A percentile compares a stretch with the other conserved stretches of the same genome.
phyloP scores from a whole-genome alignment of 2,888 invertebrate genomes.

The Brachyopa scutellaris region DNA sequence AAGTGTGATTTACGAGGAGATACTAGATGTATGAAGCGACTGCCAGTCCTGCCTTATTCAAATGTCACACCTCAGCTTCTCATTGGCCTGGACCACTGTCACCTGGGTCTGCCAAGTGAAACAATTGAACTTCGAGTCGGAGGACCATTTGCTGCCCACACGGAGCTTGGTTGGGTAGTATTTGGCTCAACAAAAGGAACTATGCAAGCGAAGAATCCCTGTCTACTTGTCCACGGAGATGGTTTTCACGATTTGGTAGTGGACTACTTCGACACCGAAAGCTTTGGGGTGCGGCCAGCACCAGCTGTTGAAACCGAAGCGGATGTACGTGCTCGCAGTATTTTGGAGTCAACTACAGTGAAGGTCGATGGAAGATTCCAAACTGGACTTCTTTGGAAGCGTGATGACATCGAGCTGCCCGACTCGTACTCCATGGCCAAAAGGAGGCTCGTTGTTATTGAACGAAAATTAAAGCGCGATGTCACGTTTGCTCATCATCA shows the following conservation, averaged over 20 bases:
- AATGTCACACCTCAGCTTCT: conserved; percentile 22
- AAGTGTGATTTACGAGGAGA: background rate
- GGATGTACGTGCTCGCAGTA: background rate
- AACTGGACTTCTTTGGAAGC: conserved; percentile 51
- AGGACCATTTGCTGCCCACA: conserved; percentile 28
- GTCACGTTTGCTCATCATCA: conserved; percentile 35
- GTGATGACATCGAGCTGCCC: conserved; percentile 38
- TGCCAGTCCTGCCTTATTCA: conserved; percentile 20
- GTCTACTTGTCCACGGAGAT: background rate
- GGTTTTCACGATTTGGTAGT: conserved; percentile 4
- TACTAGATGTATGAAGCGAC: background rate
- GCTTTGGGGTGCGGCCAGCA: no score
- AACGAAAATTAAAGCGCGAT: no score
- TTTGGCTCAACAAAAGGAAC: background rate
- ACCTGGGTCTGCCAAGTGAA: conserved; percentile 3
- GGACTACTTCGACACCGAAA: conserved; percentile 21
- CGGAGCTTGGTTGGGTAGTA: conserved; percentile 26
- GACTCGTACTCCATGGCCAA: conserved; percentile 53
- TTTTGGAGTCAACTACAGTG: background rate
- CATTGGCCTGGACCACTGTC: conserved; percentile 45
- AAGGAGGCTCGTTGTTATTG: conserved; percentile 38
- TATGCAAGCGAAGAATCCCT: background rate
- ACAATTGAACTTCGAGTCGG: conserved; percentile 6
- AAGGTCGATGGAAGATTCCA: conserved; percentile 26
- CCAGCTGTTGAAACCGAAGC: background rate